Evolutionary conservation across 2,888 invertebrate species (phyloP), one percentile per base, ranked within the genome.

Genomic region (Anthrax anthrax): DNA sequence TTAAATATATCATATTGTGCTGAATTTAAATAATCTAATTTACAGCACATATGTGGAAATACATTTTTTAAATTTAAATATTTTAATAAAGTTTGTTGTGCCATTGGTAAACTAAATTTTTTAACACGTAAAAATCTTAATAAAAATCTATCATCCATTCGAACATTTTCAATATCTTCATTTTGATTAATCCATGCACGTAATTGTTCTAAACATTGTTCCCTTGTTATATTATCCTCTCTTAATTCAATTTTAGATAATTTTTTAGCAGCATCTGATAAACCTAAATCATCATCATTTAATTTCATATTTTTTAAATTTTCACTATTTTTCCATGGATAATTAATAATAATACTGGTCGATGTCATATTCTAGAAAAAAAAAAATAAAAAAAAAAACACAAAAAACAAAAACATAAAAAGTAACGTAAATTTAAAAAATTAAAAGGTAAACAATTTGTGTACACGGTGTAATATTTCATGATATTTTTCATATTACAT

Each of bases 51-150:
- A 54, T 78, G 72, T 12, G 75, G 78, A 59, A 83, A 82, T 44
- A 76, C 78, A 60, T 78, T 78, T 49, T 84, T 71, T 41, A 85
- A 71, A 57, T 80, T 83, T 50, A 88, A 68, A 62, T 86, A 88
- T 60, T 87, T 86, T 18, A 87, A 70, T 37, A 88, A 61, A 40
- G 78, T 77, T 59, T 84, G 84, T 61, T 86, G 80, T 1, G 86
- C 82, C 78, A 84, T 80, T 2, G 80, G 81, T 32, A 87, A 72
- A 59, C 83, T 83, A 70, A 77, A 87, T 63, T 85, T 87, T 61
- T 83, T 84, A 50, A 79, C 78, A 2, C 86, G 75, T 48, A 87
- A 70, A 60, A 86, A 87, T 43, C 84, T 72, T 54, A 87, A 67
- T 46, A 86, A 69, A 62, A 87, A 87, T 40, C 70, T 72, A 50